Percentiles rank a stretch among this genome's conserved stretches.
These are phyloP conservation scores for Lepidonotus clava DNA, from an alignment of 2,888 invertebrate species.

Conservation along the genomic window DNA sequence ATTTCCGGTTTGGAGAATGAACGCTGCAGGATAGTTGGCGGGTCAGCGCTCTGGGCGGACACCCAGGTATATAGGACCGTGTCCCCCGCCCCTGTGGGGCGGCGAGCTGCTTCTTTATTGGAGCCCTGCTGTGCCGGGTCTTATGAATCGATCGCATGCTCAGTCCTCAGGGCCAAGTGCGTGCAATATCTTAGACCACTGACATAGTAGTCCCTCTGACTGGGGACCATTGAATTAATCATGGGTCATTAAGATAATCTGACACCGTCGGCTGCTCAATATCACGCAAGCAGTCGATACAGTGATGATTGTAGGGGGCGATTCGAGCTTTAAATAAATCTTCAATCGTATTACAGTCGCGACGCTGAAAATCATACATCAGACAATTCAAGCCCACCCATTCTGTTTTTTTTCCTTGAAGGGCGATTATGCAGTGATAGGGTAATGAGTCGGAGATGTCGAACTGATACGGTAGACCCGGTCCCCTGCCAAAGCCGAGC, in stretches of 20 bases:
- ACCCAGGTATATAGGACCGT: too few relatives aligned
- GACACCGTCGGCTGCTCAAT: not conserved
- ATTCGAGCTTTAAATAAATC: not conserved
- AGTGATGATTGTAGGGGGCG: not conserved
- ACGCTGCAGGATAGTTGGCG: too few relatives aligned
- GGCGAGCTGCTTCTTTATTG: too few relatives aligned
- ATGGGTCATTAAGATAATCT: constrained; percentile 28
- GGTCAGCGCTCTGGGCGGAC: too few relatives aligned
- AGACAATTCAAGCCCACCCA: not conserved
- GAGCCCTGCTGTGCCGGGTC: too few relatives aligned
- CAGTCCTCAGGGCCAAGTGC: not conserved
- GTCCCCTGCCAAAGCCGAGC: not conserved
- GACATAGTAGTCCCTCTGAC: not conserved
- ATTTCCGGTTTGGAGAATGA: constrained; percentile 13
- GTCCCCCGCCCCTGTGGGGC: too few relatives aligned
- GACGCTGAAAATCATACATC: constrained; percentile 12
- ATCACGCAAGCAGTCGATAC: constrained; percentile 33
- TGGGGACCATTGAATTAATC: not conserved
- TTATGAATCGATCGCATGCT: not conserved
- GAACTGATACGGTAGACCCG: too few relatives aligned
- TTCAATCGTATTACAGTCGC: not conserved
- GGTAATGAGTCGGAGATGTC: too few relatives aligned
- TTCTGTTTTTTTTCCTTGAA: not conserved
- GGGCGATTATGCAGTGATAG: not conserved
- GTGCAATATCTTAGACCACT: not conserved